These are phyloP conservation scores for Parapsyche elsis DNA, from an alignment of 1,140 invertebrate species.

Conservation along the genomic window DNA sequence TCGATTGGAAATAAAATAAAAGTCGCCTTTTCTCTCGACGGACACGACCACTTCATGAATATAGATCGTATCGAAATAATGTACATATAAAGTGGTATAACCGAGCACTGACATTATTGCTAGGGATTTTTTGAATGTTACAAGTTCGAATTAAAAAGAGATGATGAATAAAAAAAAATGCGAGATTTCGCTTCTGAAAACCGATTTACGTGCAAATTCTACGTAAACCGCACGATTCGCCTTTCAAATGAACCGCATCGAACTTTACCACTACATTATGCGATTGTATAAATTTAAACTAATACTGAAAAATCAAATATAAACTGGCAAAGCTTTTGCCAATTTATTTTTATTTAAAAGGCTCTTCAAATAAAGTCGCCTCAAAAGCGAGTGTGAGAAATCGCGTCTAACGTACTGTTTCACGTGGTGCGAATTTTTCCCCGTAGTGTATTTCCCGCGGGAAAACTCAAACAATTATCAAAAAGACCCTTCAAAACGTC, in stretches of 20 bases:
- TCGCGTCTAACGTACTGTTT: neutral
- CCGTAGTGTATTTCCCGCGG: neutral
- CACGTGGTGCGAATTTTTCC: too few species aligned
- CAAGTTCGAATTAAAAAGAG: neutral
- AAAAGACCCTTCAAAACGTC: conserved; percentile 1
- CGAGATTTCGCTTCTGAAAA: neutral
- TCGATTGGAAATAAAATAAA: neutral
- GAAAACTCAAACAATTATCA: neutral
- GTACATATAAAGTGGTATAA: neutral
- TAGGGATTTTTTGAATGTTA: neutral
- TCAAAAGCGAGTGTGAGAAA: neutral
- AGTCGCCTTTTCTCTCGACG: neutral
- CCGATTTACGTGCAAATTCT: conserved; percentile 22
- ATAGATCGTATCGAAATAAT: conserved; percentile 3
- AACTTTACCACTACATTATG: neutral
- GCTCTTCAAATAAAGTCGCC: too few species aligned
- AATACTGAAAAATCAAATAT: neutral
- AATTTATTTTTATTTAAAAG: too few species aligned
- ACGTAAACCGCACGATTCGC: neutral
- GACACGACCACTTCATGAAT: neutral
- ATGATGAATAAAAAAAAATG: neutral
- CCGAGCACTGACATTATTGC: neutral
- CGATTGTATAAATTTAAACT: neutral
- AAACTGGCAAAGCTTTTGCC: neutral
- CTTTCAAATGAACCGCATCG: neutral